Conservation (phyloP, 2,113 vertebrate species). For the Mirza zaza region DNA sequence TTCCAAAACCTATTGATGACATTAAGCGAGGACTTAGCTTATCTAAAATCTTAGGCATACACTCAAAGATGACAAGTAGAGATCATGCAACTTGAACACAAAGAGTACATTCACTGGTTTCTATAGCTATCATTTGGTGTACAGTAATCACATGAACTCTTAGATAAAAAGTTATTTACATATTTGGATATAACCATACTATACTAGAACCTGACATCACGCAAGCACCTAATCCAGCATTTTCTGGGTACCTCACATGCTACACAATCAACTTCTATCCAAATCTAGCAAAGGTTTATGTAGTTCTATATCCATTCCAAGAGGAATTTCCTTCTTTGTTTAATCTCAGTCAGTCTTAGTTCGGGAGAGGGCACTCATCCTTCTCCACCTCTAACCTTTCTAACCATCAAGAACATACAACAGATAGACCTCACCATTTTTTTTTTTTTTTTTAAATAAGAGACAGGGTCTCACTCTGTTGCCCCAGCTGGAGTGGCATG, state of each 20-base stretch:
- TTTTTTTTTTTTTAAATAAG: too few species aligned
- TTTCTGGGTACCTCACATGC: neutral
- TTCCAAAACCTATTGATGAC: neutral
- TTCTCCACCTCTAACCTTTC: neutral
- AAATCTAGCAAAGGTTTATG: neutral
- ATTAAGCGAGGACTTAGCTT: neutral
- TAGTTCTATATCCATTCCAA: neutral
- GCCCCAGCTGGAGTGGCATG: too few species aligned
- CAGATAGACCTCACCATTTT: neutral
- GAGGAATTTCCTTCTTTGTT: neutral
- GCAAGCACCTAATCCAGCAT: neutral
- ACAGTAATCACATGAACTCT: neutral
- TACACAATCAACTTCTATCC: neutral
- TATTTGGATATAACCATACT: neutral
- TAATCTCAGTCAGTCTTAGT: constrained; percentile 1
- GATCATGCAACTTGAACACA: neutral
- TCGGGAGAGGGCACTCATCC: neutral
- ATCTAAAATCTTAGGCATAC: neutral
- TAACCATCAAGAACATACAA: constrained; percentile 14
- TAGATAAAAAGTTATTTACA: neutral
- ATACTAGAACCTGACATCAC: neutral
- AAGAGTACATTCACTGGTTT: neutral
- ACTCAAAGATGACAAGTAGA: neutral
- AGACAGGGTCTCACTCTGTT: too few species aligned
- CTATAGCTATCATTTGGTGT: neutral